These are phyloP conservation scores for Parascotia fuliginaria DNA, from an alignment of 2,888 invertebrate species.

Conservation along the genomic window DNA sequence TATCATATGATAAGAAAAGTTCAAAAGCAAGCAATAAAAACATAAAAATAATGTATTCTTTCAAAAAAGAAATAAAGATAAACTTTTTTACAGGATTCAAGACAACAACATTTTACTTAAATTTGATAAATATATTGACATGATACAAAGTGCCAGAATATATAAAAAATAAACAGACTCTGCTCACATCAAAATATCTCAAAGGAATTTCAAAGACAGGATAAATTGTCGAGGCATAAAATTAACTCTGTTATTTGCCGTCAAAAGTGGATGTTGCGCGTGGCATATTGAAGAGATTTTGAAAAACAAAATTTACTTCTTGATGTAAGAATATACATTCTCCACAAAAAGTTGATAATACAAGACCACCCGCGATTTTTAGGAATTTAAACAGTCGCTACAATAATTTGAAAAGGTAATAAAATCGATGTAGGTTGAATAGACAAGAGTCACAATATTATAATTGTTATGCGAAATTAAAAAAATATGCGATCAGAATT, in stretches of 20 bases:
- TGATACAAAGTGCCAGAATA: not conserved
- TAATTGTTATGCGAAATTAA: too few species aligned
- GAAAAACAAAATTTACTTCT: not conserved
- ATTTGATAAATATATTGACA: not conserved
- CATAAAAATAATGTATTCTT: too few species aligned
- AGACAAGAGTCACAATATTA: too few species aligned
- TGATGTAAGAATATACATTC: not conserved
- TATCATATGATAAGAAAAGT: too few species aligned
- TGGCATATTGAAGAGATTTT: not conserved
- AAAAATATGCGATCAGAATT: too few species aligned
- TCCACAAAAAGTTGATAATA: too few species aligned
- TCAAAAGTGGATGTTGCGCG: constrained; percentile 4
- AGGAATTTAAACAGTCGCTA: too few species aligned
- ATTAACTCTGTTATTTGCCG: constrained; percentile 7
- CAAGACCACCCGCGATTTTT: too few species aligned
- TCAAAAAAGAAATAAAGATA: not conserved
- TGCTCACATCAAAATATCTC: not conserved
- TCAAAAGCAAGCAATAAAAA: too few species aligned
- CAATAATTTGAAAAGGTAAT: too few species aligned
- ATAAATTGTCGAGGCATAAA: constrained; percentile 6
- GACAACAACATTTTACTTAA: not conserved
- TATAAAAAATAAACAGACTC: not conserved
- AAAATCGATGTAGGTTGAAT: too few species aligned
- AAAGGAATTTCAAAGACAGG: not conserved
- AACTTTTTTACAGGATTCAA: not conserved